These are phyloP conservation scores for Apis mellifera DNA, from an alignment of 1,140 invertebrate genomes.

Conservation along the genomic window Amel_HAv3.1 CM009945.2:7749501-7750000, in stretches of 20 bases:
- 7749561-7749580: constrained; percentile 58
- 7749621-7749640: background rate
- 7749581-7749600: constrained; percentile 63
- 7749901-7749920: no score
- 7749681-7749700: constrained; percentile 81
- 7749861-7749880: no score
- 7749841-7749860: no score
- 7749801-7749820: constrained; percentile 82
- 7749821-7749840: constrained; percentile 76
- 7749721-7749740: constrained; percentile 77
- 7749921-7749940: background rate
- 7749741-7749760: constrained; percentile 78
- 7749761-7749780: constrained; percentile 76
- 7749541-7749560: constrained; percentile 75
- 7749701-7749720: constrained; percentile 61
- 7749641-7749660: constrained; percentile 82
- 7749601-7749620: background rate
- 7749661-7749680: constrained; percentile 77
- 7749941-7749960: background rate
- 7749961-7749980: background rate
- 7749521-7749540: constrained; percentile 74
- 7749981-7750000: no score
- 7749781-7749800: constrained; percentile 77
- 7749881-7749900: no score
- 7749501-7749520: constrained; percentile 79